These are phyloP conservation scores for Leucozona laternaria DNA, from an alignment of 2,888 invertebrate species.

Conservation along the genomic window DNA sequence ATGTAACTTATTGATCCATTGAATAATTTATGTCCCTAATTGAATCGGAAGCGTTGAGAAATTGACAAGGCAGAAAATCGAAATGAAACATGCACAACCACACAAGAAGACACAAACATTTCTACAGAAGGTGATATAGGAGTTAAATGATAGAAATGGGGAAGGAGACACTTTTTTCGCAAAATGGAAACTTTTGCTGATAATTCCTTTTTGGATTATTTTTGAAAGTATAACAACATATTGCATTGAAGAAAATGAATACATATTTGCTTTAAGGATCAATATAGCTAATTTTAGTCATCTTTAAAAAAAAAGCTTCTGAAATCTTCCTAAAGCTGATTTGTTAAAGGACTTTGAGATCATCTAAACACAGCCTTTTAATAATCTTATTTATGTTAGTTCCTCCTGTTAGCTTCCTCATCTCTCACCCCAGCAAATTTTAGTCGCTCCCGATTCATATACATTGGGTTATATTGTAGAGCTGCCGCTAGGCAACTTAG, in stretches of 20 bases:
- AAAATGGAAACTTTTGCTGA: not conserved
- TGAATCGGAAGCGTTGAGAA: slow-evolving; percentile 76
- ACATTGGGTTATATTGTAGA: too few relatives aligned
- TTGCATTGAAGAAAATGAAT: not conserved
- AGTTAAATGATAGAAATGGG: not conserved
- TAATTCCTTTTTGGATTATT: not conserved
- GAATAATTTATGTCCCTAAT: slow-evolving; percentile 72
- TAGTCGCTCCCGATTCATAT: too few relatives aligned
- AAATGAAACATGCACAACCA: slow-evolving; percentile 63
- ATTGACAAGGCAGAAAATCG: slow-evolving; percentile 75
- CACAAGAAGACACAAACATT: slow-evolving; percentile 19
- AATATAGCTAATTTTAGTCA: too few relatives aligned
- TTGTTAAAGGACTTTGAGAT: too few relatives aligned
- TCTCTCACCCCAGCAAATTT: too few relatives aligned
- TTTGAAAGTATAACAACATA: not conserved
- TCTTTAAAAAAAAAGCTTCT: too few relatives aligned
- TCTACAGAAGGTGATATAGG: not conserved
- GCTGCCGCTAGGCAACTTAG: too few relatives aligned
- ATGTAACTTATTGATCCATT: slow-evolving; percentile 74
- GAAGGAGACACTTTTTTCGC: not conserved
- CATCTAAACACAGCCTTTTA: too few relatives aligned
- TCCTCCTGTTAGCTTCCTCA: too few relatives aligned
- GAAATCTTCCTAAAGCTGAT: too few relatives aligned
- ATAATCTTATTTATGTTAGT: too few relatives aligned
- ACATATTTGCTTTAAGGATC: too few relatives aligned